Evolutionary conservation across 1,140 invertebrate genomes (phyloP).

Genomic region (Calephelis nemesis): DNA sequence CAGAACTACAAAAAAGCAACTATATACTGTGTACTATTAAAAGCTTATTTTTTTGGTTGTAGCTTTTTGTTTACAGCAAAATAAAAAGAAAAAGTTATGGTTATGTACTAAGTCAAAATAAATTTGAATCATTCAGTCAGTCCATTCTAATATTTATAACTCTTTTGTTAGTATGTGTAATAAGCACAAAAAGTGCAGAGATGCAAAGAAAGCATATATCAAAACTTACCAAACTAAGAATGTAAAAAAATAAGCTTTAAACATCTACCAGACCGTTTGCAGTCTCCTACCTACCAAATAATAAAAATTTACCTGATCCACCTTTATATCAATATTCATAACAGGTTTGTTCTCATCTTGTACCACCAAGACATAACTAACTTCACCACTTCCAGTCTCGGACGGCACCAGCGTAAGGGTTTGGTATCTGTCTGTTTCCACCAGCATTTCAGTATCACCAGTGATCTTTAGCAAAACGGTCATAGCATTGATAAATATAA

Average conservation of each 20-base stretch:
- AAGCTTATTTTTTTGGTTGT: no score
- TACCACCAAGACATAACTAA: slow-evolving; percentile 94
- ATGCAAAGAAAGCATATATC: slow-evolving; percentile 9
- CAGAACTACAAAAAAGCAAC: no score
- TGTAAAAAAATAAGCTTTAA: background rate
- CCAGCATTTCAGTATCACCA: slow-evolving; percentile 46
- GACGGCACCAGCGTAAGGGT: slow-evolving; percentile 93
- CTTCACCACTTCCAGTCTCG: slow-evolving; percentile 88
- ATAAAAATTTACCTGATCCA: slow-evolving; percentile 61
- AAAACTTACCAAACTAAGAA: slow-evolving; percentile 3
- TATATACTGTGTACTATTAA: no score
- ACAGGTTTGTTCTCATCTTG: slow-evolving; percentile 82
- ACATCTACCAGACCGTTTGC: background rate
- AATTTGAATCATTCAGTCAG: no score
- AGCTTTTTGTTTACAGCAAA: no score
- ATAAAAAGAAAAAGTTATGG: no score
- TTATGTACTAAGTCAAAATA: no score
- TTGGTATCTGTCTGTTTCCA: slow-evolving; percentile 85
- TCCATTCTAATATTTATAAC: no score
- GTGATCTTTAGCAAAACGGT: slow-evolving; percentile 31
- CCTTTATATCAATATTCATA: slow-evolving; percentile 57
- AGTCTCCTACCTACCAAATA: slow-evolving; percentile 6
- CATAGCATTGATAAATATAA: no score
- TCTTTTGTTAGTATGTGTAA: background rate
- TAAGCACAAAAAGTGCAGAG: slow-evolving; percentile 4